Evolutionary conservation across 1,140 invertebrate genomes (phyloP).

Genomic region (Leucophenga varia): DNA sequence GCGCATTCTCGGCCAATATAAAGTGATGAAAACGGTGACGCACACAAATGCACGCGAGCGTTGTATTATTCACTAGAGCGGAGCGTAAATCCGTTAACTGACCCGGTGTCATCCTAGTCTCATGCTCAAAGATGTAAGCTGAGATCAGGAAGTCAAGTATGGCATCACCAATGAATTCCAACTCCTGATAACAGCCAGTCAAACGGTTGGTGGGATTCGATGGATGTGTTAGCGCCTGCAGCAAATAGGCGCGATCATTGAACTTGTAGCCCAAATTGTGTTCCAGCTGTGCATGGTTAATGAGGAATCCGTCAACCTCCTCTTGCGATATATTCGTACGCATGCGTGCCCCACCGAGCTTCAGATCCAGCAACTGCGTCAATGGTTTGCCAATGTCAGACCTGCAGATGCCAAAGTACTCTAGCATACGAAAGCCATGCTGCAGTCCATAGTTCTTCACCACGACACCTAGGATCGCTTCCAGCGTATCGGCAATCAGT

Average conservation of each 20-base stretch:
- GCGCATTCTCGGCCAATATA: conserved; percentile 65
- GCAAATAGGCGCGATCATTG: conserved; percentile 63
- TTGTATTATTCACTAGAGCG: conserved; percentile 93
- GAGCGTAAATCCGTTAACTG: conserved; percentile 89
- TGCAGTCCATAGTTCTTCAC: conserved; percentile 62
- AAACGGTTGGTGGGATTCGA: conserved; percentile 82
- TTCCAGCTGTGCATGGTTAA: conserved; percentile 61
- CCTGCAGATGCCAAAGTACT: conserved; percentile 72
- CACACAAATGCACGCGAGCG: conserved; percentile 88
- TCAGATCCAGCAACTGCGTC: conserved; percentile 44
- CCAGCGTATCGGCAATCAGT: conserved; percentile 75
- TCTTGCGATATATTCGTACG: conserved; percentile 36
- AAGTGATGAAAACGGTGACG: conserved; percentile 78
- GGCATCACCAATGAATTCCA: conserved; percentile 96
- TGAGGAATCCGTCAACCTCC: conserved; percentile 58
- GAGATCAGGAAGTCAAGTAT: conserved; percentile 93
- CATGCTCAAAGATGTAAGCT: conserved; percentile 79
- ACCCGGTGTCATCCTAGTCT: conserved; percentile 70
- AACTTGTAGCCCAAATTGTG: conserved; percentile 68
- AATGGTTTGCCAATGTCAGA: conserved; percentile 51
- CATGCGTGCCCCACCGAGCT: conserved; percentile 43
- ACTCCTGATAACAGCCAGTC: conserved; percentile 88
- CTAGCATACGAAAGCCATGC: conserved; percentile 65
- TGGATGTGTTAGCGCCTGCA: conserved; percentile 90
- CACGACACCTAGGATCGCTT: conserved; percentile 82